These are phyloP conservation scores for Apocheima hispidaria DNA, from an alignment of 2,888 invertebrate genomes.

Conservation along the genomic window DNA sequence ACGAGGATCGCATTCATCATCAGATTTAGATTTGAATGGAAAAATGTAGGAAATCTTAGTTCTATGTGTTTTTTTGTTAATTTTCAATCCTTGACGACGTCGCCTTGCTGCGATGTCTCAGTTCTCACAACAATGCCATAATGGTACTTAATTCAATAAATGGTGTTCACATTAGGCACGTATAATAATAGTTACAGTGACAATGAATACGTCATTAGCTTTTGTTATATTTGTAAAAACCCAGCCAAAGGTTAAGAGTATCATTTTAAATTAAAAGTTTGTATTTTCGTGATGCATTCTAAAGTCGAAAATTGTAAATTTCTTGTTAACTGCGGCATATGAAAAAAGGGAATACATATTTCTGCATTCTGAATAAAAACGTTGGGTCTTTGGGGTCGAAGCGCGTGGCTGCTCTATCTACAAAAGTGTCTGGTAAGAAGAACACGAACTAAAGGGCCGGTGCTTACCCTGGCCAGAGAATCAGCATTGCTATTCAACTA, in stretches of 20 bases:
- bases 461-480: too few species aligned
- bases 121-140: conserved; percentile 2
- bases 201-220: not conserved
- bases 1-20: too few species aligned
- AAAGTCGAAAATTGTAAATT: not conserved
- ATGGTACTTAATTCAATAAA: not conserved
- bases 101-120: not conserved
- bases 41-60: not conserved
- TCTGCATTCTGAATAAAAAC: too few species aligned
- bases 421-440: too few species aligned
- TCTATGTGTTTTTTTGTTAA: not conserved
- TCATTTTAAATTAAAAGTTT: not conserved
- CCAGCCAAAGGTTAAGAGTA: not conserved
- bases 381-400: too few species aligned
- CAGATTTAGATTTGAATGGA: not conserved
- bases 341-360: too few species aligned
- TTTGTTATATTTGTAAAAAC: not conserved
- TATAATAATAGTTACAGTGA: not conserved
- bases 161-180: not conserved
- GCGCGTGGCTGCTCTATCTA: too few species aligned
- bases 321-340: too few species aligned
- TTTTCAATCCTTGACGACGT: not conserved
- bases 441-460: too few species aligned
- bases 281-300: not conserved
- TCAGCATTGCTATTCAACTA: too few species aligned